Evolutionary conservation across 2,888 invertebrate genomes (phyloP), one percentile per base, ranked within the genome.

Genomic region (Drosophila infuscata): DNA sequence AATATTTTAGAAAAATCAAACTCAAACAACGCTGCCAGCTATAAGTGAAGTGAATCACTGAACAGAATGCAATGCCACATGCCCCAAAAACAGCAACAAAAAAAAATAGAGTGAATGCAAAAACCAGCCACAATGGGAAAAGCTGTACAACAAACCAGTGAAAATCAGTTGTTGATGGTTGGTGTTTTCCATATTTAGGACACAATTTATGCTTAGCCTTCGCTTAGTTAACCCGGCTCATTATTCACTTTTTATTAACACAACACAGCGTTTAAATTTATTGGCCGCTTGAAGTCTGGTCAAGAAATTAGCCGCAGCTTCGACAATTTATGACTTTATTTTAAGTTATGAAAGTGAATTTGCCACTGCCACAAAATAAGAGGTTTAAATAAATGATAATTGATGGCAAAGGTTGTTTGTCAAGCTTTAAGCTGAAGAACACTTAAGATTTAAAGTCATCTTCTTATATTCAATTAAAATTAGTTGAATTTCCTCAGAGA

Each of bases 1-100:
- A 83, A 83, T 88, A 83, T 88, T 85, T 88, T 82, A 83, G 79
- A 82, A 87, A 87, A 87, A 87, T 87, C 89, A 89, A 87, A 87
- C 84, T 87, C 89, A 89, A 87, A 89, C 86, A 89, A 87, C 83
- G 83, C 87, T 88, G 70, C 61, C 52, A 87, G 89, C 87, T 82
- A 82, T 79, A 84, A 86, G 74, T 68, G 77, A 81, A 83, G 80
- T 83, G 85, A 85, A 81, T 82, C 88, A 78, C 69, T 66, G 83
- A 75, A 70, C 70, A 68, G 59, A 60, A 81, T 70, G 68, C 68
- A 67, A 72, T 63, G 63, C 70, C 63, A 57, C 79, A 70, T 64
- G 76, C 51, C 68, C 73, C 59, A 62, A 59, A 59, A 56, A 52
- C 9, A 48, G n/a, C 12, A 49, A 5, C 46, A 43, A 49, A 33